A percentile compares a stretch with the other conserved stretches of the same genome.
phyloP scores from a whole-genome alignment of 64 coral and sea anemone genomes.

The Stichodactyla helianthus region DNA sequence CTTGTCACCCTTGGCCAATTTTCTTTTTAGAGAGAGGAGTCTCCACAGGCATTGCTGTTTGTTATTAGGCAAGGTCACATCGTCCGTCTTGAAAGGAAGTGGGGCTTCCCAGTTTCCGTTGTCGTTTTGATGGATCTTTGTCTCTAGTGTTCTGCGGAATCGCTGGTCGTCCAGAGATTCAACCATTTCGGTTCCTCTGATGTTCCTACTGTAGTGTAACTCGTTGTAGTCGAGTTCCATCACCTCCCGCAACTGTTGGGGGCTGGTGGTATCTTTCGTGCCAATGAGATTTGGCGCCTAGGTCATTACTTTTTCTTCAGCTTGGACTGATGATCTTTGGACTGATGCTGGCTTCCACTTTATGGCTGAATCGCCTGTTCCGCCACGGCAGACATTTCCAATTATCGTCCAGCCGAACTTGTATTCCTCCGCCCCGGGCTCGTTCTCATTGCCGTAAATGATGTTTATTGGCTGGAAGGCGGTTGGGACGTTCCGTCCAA shows the following conservation, averaged over 20 bases:
- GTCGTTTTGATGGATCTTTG: conserved; percentile 29
- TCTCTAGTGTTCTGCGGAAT: background rate
- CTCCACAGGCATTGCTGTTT: conserved; percentile 18
- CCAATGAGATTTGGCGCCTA: background rate
- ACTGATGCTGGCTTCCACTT: conserved; percentile 12
- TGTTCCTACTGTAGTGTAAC: conserved; percentile 18
- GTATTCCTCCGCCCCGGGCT: conserved; percentile 44
- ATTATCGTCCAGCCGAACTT: conserved; percentile 51
- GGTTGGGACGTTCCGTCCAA: conserved; percentile 33
- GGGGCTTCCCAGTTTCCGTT: conserved; percentile 41
- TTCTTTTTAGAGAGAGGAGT: conserved; percentile 26
- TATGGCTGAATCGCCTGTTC: background rate
- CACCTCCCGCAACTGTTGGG: conserved; percentile 36
- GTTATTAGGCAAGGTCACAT: conserved; percentile 5
- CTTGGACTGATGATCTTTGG: background rate
- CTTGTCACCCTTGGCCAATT: background rate
- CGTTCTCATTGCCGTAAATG: conserved; percentile 20
- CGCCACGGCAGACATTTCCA: conserved; percentile 20
- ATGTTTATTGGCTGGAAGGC: conserved; percentile 27
- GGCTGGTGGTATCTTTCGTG: conserved; percentile 35
- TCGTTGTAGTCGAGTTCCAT: conserved; percentile 56
- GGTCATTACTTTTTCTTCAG: conserved; percentile 26
- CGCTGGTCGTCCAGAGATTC: conserved; percentile 22
- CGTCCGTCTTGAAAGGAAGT: conserved; percentile 32
- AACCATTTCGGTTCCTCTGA: background rate